Evolutionary conservation across 2,888 invertebrate genomes (phyloP).

Genomic region (Lymantria monacha): DNA sequence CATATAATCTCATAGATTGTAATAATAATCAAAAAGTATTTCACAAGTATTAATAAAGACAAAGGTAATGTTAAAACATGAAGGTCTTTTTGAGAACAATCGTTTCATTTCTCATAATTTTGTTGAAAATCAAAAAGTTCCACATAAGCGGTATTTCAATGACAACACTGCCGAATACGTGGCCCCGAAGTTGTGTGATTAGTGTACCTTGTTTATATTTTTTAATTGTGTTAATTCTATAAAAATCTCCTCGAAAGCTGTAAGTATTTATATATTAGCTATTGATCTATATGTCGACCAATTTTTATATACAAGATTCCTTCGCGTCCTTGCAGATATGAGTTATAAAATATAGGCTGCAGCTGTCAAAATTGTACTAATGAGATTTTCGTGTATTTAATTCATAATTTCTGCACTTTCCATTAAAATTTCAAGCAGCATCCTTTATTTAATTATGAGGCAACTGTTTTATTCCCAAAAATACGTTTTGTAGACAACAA

Average conservation of each 20-base stretch:
- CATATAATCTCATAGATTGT: no score
- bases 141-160: slow-evolving; percentile 71
- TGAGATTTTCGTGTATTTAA: slow-evolving; percentile 41
- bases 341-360: slow-evolving; percentile 46
- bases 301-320: slow-evolving; percentile 21
- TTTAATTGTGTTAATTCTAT: slow-evolving; percentile 62
- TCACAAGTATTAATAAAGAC: no score
- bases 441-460: neutral
- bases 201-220: slow-evolving; percentile 75
- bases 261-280: slow-evolving; percentile 52
- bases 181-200: slow-evolving; percentile 70
- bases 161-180: slow-evolving; percentile 79
- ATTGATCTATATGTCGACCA: slow-evolving; percentile 11
- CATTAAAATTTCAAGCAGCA: slow-evolving; percentile 14
- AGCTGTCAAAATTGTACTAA: slow-evolving; percentile 57
- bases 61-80: no score
- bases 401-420: slow-evolving; percentile 24
- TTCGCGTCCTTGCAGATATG: slow-evolving; percentile 32
- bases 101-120: slow-evolving; percentile 44
- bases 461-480: slow-evolving; percentile 2
- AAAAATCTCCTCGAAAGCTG: slow-evolving; percentile 55
- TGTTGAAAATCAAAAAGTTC: slow-evolving; percentile 68
- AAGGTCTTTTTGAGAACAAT: neutral
- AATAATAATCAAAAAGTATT: no score
- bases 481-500: no score